Conservation (phyloP, 2,888 invertebrate species). For the Vandiemenella viatica region DNA sequence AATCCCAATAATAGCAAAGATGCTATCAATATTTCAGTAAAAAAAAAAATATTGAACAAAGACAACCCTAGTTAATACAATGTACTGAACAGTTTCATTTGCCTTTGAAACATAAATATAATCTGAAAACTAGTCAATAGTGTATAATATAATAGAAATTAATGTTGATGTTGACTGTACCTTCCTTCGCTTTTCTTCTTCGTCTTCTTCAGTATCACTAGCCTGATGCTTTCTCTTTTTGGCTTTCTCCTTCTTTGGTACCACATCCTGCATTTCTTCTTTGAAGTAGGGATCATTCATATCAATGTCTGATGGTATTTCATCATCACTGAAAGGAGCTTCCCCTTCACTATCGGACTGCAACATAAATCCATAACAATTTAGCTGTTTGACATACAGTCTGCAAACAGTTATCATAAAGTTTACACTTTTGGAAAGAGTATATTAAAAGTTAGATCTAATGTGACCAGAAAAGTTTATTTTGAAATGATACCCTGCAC, state of each 20-base stretch:
- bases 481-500: too few species aligned
- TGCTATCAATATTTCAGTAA: too few species aligned
- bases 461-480: too few species aligned
- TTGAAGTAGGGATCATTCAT: slow-evolving; percentile 73
- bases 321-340: slow-evolving; percentile 36
- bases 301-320: slow-evolving; percentile 64
- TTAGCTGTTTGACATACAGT: neutral
- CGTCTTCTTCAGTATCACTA: slow-evolving; percentile 23
- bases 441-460: too few species aligned
- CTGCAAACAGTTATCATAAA: neutral
- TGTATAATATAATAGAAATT: too few species aligned
- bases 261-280: slow-evolving; percentile 41
- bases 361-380: neutral
- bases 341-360: slow-evolving; percentile 21
- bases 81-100: too few species aligned
- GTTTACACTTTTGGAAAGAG: too few species aligned
- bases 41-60: too few species aligned
- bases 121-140: too few species aligned
- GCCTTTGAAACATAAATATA: too few species aligned
- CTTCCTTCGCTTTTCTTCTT: slow-evolving; percentile 26
- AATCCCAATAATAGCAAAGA: too few species aligned
- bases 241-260: slow-evolving; percentile 31
- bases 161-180: neutral
- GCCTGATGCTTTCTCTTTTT: slow-evolving; percentile 20
- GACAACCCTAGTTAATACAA: too few species aligned